Conservation (phyloP, 1,140 invertebrate genomes). For the Macrotrachela quadricornifera region DNA sequence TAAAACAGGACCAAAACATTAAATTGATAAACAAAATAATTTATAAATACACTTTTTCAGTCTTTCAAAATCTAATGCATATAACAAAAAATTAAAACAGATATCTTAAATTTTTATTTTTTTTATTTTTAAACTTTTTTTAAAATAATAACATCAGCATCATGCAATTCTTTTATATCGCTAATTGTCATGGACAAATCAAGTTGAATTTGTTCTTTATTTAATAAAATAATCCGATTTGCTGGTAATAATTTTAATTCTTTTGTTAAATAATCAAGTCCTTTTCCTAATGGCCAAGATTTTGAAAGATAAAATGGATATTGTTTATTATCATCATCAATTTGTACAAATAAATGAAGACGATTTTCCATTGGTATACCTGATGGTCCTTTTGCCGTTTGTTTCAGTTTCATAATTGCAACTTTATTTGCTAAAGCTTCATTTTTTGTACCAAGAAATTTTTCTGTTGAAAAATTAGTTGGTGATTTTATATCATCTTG, state of each 20-base stretch:
- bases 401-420: conserved; percentile 4
- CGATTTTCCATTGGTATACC: not conserved
- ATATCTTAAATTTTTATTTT: no score
- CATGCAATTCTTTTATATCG: no score
- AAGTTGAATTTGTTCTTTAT: no score
- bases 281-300: conserved; percentile 1
- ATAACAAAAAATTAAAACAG: no score
- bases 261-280: conserved; percentile 1
- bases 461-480: not conserved
- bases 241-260: not conserved
- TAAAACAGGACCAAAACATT: no score
- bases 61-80: no score
- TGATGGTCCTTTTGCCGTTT: conserved; percentile 2
- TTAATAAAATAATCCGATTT: no score
- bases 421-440: conserved; percentile 1
- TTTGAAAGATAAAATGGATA: conserved; percentile 2
- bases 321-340: not conserved
- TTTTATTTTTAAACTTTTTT: no score
- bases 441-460: conserved; percentile 5
- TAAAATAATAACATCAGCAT: no score
- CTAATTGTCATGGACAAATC: no score
- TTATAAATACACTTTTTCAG: no score
- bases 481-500: not conserved
- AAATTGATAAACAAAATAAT: no score
- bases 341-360: not conserved